phyloP scores from a whole-genome alignment of 2,888 invertebrate species.

The Cepaea hortensis region DNA sequence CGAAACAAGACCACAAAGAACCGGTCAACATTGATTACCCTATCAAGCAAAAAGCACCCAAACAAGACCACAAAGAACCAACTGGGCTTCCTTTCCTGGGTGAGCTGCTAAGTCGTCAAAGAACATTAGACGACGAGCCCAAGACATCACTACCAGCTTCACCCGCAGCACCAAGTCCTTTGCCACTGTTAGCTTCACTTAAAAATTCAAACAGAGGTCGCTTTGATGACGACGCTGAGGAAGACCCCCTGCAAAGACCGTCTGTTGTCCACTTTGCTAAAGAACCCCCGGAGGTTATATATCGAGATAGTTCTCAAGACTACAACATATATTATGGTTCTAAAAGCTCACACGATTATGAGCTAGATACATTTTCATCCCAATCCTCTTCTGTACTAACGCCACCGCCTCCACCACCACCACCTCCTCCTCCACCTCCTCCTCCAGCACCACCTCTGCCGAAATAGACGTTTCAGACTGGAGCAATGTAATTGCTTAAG shows the following conservation, averaged over 20 bases:
- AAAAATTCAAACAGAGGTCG: background rate
- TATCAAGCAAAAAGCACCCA: background rate
- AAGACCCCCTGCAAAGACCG: too few relatives aligned
- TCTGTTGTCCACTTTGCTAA: constrained; percentile 49
- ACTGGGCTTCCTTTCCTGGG: constrained; percentile 46
- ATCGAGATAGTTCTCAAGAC: background rate
- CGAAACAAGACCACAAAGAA: background rate
- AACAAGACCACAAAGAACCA: background rate
- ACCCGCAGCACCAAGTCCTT: background rate
- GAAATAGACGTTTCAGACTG: background rate
- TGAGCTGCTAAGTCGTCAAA: constrained; percentile 49
- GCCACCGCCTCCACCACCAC: constrained; percentile 38
- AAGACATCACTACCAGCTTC: background rate
- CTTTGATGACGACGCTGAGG: background rate
- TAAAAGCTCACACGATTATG: background rate
- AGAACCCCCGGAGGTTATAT: constrained; percentile 53
- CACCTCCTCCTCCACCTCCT: constrained; percentile 53
- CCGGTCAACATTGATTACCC: background rate
- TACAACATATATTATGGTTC: background rate
- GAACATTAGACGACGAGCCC: constrained; percentile 21
- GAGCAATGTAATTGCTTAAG: too few relatives aligned
- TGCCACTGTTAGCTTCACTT: background rate
- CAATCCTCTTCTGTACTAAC: background rate
- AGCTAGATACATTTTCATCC: background rate
- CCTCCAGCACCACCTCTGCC: constrained; percentile 50